A percentile compares a stretch with the other conserved stretches of the same genome.
These are phyloP conservation scores for Strigamia transsilvanica DNA, from an alignment of 2,888 invertebrate species.

Conservation along the genomic window DNA sequence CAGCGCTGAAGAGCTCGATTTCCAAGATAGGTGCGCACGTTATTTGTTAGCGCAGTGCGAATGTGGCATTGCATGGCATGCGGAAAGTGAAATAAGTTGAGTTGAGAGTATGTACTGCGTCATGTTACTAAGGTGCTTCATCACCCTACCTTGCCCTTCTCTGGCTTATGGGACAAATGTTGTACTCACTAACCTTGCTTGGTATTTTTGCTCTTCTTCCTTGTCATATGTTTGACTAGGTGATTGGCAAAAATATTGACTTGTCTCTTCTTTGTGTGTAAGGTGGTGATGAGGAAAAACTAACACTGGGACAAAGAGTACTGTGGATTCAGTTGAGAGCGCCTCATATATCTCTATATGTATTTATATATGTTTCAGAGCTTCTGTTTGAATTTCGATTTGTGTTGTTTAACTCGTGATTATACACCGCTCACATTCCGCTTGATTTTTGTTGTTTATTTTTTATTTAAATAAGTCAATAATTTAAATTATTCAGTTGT, in stretches of 20 bases:
- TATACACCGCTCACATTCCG: neutral
- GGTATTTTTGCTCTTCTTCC: conserved; percentile 52
- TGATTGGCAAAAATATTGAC: conserved; percentile 48
- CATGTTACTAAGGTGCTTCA: conserved; percentile 54
- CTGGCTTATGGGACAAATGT: conserved; percentile 31
- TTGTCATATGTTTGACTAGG: conserved; percentile 42
- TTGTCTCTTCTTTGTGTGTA: conserved; percentile 32
- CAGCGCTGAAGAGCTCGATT: neutral
- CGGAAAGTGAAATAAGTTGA: conserved; percentile 53
- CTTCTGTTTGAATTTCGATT: conserved; percentile 36
- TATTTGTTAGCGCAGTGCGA: neutral
- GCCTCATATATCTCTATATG: neutral
- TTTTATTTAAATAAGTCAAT: conserved; percentile 26
- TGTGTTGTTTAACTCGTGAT: neutral
- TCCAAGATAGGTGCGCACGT: neutral
- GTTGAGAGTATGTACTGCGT: conserved; percentile 53
- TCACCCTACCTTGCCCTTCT: conserved; percentile 55
- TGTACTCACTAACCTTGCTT: conserved; percentile 54
- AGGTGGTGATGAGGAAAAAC: conserved; percentile 39
- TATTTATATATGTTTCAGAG: neutral
- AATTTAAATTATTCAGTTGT: conserved; percentile 13
- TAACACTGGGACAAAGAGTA: conserved; percentile 23
- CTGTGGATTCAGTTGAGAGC: conserved; percentile 19
- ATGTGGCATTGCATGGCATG: conserved; percentile 45
- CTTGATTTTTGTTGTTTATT: neutral